phyloP scores from a whole-genome alignment of 2,113 vertebrate genomes.

The Octodon degus region DNA sequence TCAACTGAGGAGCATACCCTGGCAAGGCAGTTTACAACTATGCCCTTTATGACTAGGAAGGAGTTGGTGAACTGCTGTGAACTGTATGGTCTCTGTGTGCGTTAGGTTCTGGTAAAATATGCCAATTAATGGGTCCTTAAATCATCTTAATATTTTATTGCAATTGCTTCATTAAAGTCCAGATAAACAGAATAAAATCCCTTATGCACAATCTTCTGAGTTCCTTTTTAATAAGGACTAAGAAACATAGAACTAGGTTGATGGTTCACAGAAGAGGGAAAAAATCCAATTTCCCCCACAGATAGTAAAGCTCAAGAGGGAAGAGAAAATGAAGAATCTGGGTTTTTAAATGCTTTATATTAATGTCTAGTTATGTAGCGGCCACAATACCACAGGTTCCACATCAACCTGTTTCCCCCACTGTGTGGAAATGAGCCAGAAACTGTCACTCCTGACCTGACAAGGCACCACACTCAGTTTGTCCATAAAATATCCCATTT shows the following conservation, averaged over 20 bases:
- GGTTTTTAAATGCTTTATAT: not conserved
- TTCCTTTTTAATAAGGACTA: not conserved
- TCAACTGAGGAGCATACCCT: not conserved
- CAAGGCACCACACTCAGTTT: no score
- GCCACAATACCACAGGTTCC: not conserved
- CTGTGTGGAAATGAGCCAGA: no score
- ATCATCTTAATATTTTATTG: not conserved
- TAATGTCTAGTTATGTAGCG: not conserved
- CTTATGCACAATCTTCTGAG: not conserved
- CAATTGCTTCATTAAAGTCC: not conserved
- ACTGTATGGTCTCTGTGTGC: not conserved
- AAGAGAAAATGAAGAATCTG: not conserved
- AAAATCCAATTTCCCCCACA: not conserved
- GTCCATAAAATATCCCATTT: no score
- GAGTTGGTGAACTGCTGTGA: not conserved
- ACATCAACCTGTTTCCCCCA: not conserved
- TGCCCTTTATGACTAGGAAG: not conserved
- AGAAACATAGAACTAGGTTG: not conserved
- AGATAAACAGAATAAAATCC: not conserved
- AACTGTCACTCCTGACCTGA: no score
- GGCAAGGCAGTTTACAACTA: not conserved
- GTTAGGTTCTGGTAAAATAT: not conserved
- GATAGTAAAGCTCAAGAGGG: not conserved
- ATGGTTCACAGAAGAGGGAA: not conserved
- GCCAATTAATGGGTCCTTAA: not conserved